These are phyloP conservation scores for Julus scanicus DNA, from an alignment of 2,888 invertebrate species.

Conservation along the genomic window DNA sequence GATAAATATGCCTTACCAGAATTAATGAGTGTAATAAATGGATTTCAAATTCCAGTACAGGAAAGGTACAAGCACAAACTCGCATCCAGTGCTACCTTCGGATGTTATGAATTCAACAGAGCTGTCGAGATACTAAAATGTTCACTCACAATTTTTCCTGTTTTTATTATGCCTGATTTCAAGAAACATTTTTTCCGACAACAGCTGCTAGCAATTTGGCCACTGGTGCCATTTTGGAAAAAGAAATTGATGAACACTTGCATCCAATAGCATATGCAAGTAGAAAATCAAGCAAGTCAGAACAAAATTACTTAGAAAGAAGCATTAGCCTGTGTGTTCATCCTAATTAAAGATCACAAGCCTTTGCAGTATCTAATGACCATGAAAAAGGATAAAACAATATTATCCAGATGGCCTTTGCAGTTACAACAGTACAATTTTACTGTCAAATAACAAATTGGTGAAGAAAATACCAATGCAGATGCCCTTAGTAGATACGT, in stretches of 20 bases:
- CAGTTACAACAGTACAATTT: slow-evolving; percentile 15
- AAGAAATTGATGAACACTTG: background rate
- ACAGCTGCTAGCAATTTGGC: slow-evolving; percentile 52
- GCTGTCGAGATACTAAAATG: background rate
- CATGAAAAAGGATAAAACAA: background rate
- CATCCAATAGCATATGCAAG: slow-evolving; percentile 50
- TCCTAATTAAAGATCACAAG: background rate
- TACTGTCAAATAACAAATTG: background rate
- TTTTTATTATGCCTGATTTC: background rate
- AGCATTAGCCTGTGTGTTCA: slow-evolving; percentile 43
- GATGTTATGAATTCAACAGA: background rate
- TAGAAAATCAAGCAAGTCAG: slow-evolving; percentile 18
- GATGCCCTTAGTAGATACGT: slow-evolving; percentile 13
- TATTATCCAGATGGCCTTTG: background rate
- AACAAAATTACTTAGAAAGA: slow-evolving; percentile 52
- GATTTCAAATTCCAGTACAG: background rate
- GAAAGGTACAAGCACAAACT: background rate
- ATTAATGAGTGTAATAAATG: background rate
- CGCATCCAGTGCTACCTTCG: background rate
- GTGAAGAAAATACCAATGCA: background rate
- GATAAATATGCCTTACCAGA: background rate
- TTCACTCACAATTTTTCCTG: slow-evolving; percentile 10
- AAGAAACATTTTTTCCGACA: background rate
- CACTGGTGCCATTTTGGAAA: slow-evolving; percentile 1
- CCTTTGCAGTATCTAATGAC: background rate